Conservation (phyloP, 2,797 vertebrate genomes). For the Tolypeutes matacus region DNA sequence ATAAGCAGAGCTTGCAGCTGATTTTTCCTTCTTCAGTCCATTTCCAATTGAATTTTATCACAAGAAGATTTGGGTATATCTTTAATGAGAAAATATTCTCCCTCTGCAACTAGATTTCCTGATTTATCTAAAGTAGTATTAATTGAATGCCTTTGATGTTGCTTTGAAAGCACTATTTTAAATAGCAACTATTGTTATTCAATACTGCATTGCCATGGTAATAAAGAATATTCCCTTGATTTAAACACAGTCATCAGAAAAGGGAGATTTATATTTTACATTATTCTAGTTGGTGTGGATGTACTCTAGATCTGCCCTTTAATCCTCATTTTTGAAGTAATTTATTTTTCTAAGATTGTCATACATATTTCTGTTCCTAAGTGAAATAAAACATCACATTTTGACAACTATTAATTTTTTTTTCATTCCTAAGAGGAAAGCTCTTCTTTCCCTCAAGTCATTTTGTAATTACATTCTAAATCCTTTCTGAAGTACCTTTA, state of each 20-base stretch:
- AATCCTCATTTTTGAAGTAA: slow-evolving; percentile 55
- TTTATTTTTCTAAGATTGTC: slow-evolving; percentile 68
- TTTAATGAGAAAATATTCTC: slow-evolving; percentile 54
- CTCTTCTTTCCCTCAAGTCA: slow-evolving; percentile 46
- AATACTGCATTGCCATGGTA: slow-evolving; percentile 67
- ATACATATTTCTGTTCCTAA: slow-evolving; percentile 52
- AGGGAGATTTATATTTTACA: slow-evolving; percentile 24
- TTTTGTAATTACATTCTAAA: slow-evolving; percentile 65
- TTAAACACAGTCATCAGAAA: slow-evolving; percentile 70
- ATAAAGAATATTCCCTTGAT: slow-evolving; percentile 63
- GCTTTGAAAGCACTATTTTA: slow-evolving; percentile 72
- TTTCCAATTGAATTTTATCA: slow-evolving; percentile 56
- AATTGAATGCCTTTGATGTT: slow-evolving; percentile 59
- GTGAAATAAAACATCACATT: slow-evolving; percentile 57
- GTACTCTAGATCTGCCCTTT: slow-evolving; percentile 4
- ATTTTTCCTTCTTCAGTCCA: not conserved
- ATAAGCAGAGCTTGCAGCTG: not conserved
- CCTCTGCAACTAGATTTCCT: slow-evolving; percentile 54
- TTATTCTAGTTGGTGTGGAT: slow-evolving; percentile 50
- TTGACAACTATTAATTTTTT: slow-evolving; percentile 62
- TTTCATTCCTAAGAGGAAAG: slow-evolving; percentile 29
- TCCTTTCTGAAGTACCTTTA: slow-evolving; percentile 16
- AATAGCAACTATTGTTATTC: slow-evolving; percentile 70
- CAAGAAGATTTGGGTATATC: not conserved
- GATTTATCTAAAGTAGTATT: slow-evolving; percentile 57